Percentiles rank a stretch among this genome's conserved stretches.
These are phyloP conservation scores for Drosophila picticornis DNA, from an alignment of 2,888 invertebrate species.

Conservation along the genomic window DNA sequence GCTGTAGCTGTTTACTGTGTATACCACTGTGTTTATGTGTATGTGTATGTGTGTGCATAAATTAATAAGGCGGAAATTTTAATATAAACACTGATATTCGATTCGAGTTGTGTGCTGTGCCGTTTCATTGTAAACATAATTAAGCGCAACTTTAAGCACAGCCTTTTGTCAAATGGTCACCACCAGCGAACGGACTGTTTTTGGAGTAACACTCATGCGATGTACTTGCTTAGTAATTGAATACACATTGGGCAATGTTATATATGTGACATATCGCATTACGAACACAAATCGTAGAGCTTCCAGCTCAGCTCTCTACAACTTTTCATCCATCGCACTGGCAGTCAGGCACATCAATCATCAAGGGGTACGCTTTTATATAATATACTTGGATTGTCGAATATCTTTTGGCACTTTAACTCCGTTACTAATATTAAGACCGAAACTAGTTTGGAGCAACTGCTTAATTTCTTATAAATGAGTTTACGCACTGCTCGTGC, in stretches of 20 bases:
- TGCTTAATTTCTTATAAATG: conserved; percentile 21
- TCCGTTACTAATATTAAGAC: conserved; percentile 20
- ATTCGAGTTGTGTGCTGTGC: conserved; percentile 49
- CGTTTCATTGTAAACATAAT: conserved; percentile 65
- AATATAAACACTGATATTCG: conserved; percentile 73
- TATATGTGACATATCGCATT: conserved; percentile 41
- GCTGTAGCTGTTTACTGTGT: conserved; percentile 25
- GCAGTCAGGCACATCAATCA: conserved; percentile 62
- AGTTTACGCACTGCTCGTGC: conserved; percentile 35
- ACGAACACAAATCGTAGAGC: conserved; percentile 41
- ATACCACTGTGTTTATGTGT: conserved; percentile 2
- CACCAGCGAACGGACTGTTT: conserved; percentile 5
- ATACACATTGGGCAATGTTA: conserved; percentile 59
- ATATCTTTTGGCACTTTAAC: conserved; percentile 53
- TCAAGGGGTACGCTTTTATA: conserved; percentile 34
- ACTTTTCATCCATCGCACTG: neutral
- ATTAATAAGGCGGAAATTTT: conserved; percentile 83
- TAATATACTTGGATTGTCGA: conserved; percentile 44
- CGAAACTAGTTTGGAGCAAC: conserved; percentile 49
- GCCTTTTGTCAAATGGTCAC: conserved; percentile 49
- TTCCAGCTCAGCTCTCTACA: conserved; percentile 19
- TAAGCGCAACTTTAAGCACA: conserved; percentile 51
- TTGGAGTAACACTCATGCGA: conserved; percentile 22
- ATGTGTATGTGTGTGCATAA: conserved; percentile 48
- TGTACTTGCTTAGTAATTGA: conserved; percentile 59